A percentile compares a stretch with the other conserved stretches of the same genome.
Evolutionary conservation across 2,888 invertebrate species (phyloP).

Genomic region (Chrysolina americana): DNA sequence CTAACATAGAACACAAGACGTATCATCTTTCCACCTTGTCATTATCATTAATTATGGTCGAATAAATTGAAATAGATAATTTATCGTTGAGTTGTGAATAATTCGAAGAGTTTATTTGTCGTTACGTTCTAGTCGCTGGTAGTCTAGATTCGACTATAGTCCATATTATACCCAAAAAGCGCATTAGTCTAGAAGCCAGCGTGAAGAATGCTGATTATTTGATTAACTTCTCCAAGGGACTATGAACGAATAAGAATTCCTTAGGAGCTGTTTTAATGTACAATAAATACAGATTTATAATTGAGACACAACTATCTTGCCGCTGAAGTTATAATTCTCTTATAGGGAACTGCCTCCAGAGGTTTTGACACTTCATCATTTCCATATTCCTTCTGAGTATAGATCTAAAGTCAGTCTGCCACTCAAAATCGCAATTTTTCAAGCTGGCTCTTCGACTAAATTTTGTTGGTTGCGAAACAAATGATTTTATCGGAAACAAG

Average conservation of each 20-base stretch:
- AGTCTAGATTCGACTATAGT: slow-evolving; percentile 53
- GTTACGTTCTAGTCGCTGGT: slow-evolving; percentile 57
- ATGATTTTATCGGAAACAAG: neutral
- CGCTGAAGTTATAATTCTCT: too few species aligned
- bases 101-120: slow-evolving; percentile 50
- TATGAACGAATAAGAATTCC: too few species aligned
- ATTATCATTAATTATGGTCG: slow-evolving; percentile 6
- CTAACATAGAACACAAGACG: slow-evolving; percentile 1
- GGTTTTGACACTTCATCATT: too few species aligned
- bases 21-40: slow-evolving; percentile 11
- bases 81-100: slow-evolving; percentile 41
- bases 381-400: neutral
- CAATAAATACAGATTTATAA: too few species aligned
- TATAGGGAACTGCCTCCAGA: too few species aligned
- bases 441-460: neutral
- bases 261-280: too few species aligned
- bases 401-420: neutral
- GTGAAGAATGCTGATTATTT: neutral
- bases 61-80: slow-evolving; percentile 19
- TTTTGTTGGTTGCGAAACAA: slow-evolving; percentile 9
- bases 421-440: neutral
- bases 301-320: too few species aligned
- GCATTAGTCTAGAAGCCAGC: neutral
- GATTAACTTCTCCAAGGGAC: neutral
- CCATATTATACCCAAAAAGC: slow-evolving; percentile 19